Evolutionary conservation across 2,888 invertebrate genomes (phyloP).

Genomic region (Periphyllus acericola): DNA sequence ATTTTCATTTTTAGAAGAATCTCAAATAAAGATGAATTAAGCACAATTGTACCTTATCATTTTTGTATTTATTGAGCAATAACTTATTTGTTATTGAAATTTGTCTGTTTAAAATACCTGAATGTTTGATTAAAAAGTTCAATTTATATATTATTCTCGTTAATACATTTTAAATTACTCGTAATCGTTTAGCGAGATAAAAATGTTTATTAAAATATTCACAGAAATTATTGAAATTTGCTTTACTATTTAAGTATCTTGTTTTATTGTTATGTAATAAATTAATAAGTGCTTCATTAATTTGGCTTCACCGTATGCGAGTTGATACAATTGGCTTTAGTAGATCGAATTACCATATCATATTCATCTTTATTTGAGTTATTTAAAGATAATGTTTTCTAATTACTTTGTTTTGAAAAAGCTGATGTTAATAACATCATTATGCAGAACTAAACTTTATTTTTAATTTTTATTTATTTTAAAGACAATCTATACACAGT

Average conservation of each 20-base stretch:
- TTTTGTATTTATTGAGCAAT: no score
- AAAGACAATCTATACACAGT: no score
- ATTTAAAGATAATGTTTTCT: background rate
- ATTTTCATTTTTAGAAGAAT: no score
- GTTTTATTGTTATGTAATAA: conserved; percentile 42
- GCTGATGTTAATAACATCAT: no score
- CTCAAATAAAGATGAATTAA: no score
- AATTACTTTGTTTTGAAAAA: background rate
- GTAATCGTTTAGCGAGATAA: background rate
- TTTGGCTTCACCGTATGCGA: conserved; percentile 45
- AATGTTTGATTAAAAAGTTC: no score
- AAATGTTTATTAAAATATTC: background rate
- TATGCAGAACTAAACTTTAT: no score
- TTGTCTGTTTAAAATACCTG: no score
- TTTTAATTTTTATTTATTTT: no score
- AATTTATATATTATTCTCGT: no score
- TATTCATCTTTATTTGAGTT: background rate
- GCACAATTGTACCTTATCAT: no score
- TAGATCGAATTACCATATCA: conserved; percentile 36
- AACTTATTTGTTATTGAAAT: no score
- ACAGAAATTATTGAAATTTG: background rate
- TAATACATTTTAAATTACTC: background rate
- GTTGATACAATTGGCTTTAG: conserved; percentile 43
- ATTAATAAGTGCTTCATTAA: conserved; percentile 15
- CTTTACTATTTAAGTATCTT: background rate